A percentile compares a stretch with the other conserved stretches of the same genome.
Evolutionary conservation across 2,888 invertebrate genomes (phyloP).

Genomic region (Nymphalis polychloros): DNA sequence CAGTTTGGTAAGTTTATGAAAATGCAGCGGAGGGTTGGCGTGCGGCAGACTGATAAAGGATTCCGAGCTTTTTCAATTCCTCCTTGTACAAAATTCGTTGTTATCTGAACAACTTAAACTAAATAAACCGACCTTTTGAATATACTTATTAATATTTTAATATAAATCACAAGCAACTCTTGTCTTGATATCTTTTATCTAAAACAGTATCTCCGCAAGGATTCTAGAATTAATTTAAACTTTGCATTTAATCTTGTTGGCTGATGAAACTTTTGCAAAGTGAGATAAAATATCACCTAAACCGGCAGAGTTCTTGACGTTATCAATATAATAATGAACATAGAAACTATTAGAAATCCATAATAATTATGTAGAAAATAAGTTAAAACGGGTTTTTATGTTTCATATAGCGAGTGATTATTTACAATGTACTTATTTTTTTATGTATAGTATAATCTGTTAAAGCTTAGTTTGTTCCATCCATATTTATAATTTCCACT

Average conservation of each 20-base stretch:
- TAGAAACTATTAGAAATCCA: constrained; percentile 29
- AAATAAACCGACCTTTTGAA: constrained; percentile 17
- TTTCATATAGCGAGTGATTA: no score
- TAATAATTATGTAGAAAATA: background rate
- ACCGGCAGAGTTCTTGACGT: constrained; percentile 62
- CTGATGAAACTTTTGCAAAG: constrained; percentile 69
- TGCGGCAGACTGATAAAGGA: constrained; percentile 65
- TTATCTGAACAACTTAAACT: constrained; percentile 16
- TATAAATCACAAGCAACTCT: constrained; percentile 41
- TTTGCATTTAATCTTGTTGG: constrained; percentile 77
- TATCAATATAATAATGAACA: constrained; percentile 54
- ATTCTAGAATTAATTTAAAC: constrained; percentile 77
- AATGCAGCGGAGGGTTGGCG: constrained; percentile 52
- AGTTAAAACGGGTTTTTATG: background rate
- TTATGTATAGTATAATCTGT: no score
- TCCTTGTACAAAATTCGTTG: constrained; percentile 11
- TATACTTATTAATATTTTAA: constrained; percentile 39
- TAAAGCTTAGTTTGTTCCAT: no score
- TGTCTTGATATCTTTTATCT: constrained; percentile 49
- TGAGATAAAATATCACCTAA: constrained; percentile 75
- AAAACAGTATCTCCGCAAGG: constrained; percentile 60
- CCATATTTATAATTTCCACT: no score
- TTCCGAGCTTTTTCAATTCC: constrained; percentile 65
- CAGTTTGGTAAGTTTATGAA: constrained; percentile 64
- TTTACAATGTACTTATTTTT: no score